Evolutionary conservation across 2,888 invertebrate genomes (phyloP), one percentile per base, ranked within the genome.

Genomic region (Agonopterix subpropinquella): DNA sequence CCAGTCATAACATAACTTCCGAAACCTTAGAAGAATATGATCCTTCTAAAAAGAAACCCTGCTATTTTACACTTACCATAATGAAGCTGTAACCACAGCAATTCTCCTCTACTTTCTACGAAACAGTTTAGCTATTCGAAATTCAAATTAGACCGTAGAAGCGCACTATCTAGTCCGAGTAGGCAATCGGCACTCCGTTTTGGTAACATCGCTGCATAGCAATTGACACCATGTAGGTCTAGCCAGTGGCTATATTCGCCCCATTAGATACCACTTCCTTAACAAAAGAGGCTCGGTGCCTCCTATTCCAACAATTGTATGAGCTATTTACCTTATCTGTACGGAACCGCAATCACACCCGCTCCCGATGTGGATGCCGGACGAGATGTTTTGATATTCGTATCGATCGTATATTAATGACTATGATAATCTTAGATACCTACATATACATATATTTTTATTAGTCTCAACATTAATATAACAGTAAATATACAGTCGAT

Each of bases 321-420:
- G 87, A 87, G 84, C 87, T 86, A 87, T 88, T 88, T 88, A 81
- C 87, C 87, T 87, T 88, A 87, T 86, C 85, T 77, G 87, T 80
- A 73, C 66, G 66, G 64, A 64, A 68, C 69, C 67, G 73, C 80
- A 84, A 87, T 88, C 85, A 84, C 80, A 83, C 74, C 66, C 74
- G 77, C 74, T 77, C 61, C 73, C 61, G 65, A 70, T 64, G 61
- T 56, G 49, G 56, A 75, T 59, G 36, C 41, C 53, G 66, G 50
- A 41, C 52, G 41, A 58, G 48, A 45, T 45, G 61, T 67, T 61
- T 77, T 75, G 73, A 71, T 73, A 67, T 54, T 73, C 66, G 45
- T 10, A 39, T 9, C n/a, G 5, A n/a, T 39, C 3, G 9, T 10
- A 10, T n/a, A n/a, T 15, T 15, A 15, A 2, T 18, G 18, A 18